phyloP scores from a whole-genome alignment of 2,888 invertebrate species.

The Disparrhopalites patrizii region DNA sequence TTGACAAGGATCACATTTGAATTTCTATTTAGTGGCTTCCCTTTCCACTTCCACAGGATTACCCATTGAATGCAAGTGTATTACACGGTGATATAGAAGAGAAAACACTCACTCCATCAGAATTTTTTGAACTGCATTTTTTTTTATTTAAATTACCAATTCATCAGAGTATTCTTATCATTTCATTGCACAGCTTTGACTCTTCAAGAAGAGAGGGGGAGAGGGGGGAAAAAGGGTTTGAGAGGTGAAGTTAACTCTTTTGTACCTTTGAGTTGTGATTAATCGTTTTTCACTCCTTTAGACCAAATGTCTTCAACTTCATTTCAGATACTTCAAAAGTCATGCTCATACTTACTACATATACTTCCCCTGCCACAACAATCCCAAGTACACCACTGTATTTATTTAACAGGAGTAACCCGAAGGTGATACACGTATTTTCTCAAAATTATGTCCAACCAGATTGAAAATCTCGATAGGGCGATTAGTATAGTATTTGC shows the following conservation, averaged over 20 bases:
- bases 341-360: background rate
- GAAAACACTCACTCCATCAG: conserved; percentile 29
- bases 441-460: no score
- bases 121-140: conserved; percentile 36
- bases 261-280: conserved; percentile 24
- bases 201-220: background rate
- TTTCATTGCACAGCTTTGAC: conserved; percentile 19
- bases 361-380: background rate
- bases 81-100: conserved; percentile 28
- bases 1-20: conserved; percentile 35
- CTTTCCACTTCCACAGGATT: no score
- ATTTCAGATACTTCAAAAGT: background rate
- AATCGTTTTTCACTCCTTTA: conserved; percentile 17
- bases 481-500: no score
- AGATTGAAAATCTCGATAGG: no score
- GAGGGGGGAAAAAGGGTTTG: conserved; percentile 12
- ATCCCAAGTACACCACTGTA: background rate
- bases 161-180: conserved; percentile 37
- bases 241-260: conserved; percentile 21
- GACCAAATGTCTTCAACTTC: background rate
- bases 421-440: background rate
- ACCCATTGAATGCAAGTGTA: conserved; percentile 24
- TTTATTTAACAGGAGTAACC: background rate
- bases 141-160: conserved; percentile 47
- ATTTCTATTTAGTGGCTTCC: no score